Evolutionary conservation across 2,113 vertebrate species (phyloP).

Genomic region (Lathamus discolor): DNA sequence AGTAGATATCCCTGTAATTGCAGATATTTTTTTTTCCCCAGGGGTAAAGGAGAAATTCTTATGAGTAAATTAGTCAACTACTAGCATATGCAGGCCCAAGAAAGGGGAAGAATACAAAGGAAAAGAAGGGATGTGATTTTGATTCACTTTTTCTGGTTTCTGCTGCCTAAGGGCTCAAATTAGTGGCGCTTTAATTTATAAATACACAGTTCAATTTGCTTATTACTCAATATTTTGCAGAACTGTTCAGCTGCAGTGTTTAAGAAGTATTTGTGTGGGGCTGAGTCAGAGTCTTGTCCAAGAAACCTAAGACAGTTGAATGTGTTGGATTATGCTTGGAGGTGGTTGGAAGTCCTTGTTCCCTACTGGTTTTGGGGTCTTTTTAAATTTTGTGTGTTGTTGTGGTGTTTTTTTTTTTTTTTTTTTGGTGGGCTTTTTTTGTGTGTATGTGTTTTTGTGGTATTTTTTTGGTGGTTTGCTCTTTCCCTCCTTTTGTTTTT

Average conservation of each 20-base stretch:
- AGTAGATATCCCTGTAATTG: constrained; percentile 13
- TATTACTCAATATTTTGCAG: neutral
- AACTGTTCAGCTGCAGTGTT: neutral
- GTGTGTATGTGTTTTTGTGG: neutral
- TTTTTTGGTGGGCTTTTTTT: neutral
- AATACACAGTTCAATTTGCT: neutral
- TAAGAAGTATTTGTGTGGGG: neutral
- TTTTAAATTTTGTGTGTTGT: neutral
- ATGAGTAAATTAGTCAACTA: neutral
- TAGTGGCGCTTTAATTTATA: neutral
- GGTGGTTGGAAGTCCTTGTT: neutral
- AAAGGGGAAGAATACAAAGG: neutral
- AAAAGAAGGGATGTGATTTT: constrained; percentile 1
- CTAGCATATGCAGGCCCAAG: neutral
- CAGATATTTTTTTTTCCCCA: neutral
- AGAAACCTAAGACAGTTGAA: neutral
- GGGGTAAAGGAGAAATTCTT: neutral
- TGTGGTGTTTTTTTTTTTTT: neutral
- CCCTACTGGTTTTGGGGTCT: neutral
- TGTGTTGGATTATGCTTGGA: neutral
- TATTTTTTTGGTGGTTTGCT: neutral
- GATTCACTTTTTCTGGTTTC: neutral
- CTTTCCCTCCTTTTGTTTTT: neutral
- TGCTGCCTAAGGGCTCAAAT: constrained; percentile 18
- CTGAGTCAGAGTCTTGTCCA: neutral